phyloP scores from a whole-genome alignment of 2,888 invertebrate genomes.

The Agrochola macilenta region DNA sequence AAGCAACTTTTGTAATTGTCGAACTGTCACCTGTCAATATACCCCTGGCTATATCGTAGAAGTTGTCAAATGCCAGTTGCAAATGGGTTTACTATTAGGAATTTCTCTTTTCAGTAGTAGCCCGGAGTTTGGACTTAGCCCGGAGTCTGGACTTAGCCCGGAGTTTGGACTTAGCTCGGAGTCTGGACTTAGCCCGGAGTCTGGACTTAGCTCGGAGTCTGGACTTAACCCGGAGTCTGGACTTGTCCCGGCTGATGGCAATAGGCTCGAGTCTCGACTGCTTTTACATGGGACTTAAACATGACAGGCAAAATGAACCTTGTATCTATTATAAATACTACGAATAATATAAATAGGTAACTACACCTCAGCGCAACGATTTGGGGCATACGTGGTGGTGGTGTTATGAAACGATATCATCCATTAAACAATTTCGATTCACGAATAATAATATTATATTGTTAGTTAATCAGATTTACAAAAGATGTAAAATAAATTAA shows the following conservation, averaged over 20 bases:
- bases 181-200: no score
- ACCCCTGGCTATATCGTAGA: no score
- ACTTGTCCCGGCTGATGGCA: no score
- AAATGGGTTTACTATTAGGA: no score
- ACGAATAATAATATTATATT: not conserved
- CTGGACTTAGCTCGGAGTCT: no score
- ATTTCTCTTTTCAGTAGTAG: no score
- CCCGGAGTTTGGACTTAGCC: no score
- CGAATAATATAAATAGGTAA: not conserved
- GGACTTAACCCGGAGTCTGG: not conserved
- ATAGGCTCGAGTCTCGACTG: not conserved
- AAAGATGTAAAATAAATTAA: constrained; percentile 56
- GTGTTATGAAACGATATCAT: not conserved
- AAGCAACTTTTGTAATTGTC: not conserved
- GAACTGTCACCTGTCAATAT: no score
- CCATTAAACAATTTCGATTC: not conserved
- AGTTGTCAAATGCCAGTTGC: no score
- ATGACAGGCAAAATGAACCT: not conserved
- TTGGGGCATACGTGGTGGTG: not conserved
- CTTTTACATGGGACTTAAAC: not conserved
- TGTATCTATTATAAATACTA: no score
- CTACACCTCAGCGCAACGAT: not conserved
- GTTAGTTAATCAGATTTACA: constrained; percentile 13
- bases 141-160: not conserved
- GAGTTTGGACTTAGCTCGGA: no score